Evolutionary conservation across 2,888 invertebrate genomes (phyloP).

Genomic region (Caenorhabditis sp.): DNA sequence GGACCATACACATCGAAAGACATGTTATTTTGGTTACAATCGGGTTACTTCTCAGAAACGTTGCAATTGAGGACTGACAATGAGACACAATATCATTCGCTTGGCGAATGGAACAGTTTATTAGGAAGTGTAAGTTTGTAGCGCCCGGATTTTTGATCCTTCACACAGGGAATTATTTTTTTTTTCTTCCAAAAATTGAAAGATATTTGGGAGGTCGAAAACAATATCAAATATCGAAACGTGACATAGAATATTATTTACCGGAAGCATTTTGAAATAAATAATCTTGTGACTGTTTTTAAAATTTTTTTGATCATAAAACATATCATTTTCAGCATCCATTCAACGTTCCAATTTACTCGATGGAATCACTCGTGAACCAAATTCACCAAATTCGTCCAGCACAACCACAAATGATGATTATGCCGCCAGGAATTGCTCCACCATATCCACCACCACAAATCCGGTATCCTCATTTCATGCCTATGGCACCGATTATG

Average conservation of each 20-base stretch:
- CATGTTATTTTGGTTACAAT: constrained; percentile 87
- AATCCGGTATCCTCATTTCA: constrained; percentile 21
- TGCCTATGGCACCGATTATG: constrained; percentile 26
- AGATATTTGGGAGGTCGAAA: neutral
- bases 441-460: constrained; percentile 22
- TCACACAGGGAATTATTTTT: too few relatives aligned
- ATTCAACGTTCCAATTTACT: constrained; percentile 17
- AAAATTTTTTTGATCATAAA: neutral
- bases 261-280: neutral
- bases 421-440: constrained; percentile 32
- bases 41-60: constrained; percentile 82
- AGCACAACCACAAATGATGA: constrained; percentile 25
- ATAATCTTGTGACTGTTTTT: constrained; percentile 1
- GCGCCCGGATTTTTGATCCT: too few relatives aligned
- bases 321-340: constrained; percentile 24
- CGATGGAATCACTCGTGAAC: constrained; percentile 11
- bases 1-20: constrained; percentile 86
- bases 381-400: constrained; percentile 19
- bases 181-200: too few relatives aligned
- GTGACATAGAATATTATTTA: neutral
- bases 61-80: constrained; percentile 86
- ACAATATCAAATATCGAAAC: neutral
- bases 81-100: constrained; percentile 74
- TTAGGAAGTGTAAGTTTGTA: constrained; percentile 24
- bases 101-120: constrained; percentile 42